A percentile compares a stretch with the other conserved stretches of the same genome.
These are phyloP conservation scores for Tetragnatha montana DNA, from an alignment of 2,888 invertebrate species.

Conservation along the genomic window DNA sequence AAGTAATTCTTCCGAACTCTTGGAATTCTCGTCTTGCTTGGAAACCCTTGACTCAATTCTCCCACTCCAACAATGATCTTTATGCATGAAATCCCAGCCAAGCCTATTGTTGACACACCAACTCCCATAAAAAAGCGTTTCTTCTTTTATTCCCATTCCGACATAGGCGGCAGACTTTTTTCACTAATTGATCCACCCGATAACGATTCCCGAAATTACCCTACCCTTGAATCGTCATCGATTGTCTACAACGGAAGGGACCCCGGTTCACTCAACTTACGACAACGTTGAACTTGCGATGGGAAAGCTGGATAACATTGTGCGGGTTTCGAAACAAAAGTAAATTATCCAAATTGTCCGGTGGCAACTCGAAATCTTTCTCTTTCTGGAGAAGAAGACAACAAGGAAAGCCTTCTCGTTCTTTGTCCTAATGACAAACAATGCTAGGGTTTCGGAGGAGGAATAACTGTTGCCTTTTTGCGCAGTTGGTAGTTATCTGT, in stretches of 20 bases:
- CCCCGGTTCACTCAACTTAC: background rate
- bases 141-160: background rate
- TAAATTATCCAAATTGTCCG: conserved; percentile 46
- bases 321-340: conserved; percentile 10
- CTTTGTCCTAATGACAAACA: conserved; percentile 22
- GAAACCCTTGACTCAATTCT: background rate
- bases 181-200: conserved; percentile 30
- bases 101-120: background rate
- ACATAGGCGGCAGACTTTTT: background rate
- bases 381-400: background rate
- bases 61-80: background rate
- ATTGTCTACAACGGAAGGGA: conserved; percentile 25
- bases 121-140: background rate
- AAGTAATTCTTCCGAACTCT: too few relatives aligned
- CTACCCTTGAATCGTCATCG: conserved; percentile 29
- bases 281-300: conserved; percentile 35
- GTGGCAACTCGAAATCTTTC: conserved; percentile 26
- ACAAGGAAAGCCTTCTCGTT: conserved; percentile 24
- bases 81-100: background rate
- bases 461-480: background rate
- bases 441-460: background rate
- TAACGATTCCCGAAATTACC: conserved; percentile 24
- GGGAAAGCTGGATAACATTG: conserved; percentile 16
- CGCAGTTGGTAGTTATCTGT: background rate
- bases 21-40: too few relatives aligned